Evolutionary conservation across 2,888 invertebrate species (phyloP), one percentile per base, ranked within the genome.

Genomic region (Exocentrus adspersus): DNA sequence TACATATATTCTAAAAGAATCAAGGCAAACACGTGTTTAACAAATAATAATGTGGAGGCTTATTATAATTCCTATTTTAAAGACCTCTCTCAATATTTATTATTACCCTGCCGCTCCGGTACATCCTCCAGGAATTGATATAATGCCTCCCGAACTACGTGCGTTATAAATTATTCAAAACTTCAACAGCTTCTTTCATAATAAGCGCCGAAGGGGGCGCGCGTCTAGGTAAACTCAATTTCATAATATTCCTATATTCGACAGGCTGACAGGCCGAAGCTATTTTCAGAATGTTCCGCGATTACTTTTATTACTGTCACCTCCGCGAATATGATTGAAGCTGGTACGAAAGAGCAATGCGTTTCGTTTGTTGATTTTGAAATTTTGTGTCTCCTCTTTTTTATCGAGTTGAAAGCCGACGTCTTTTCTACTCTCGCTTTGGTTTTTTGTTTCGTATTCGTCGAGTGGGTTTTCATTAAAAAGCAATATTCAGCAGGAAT

Each of bases 271-370:
- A 41, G 24, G 41, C 9, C 52, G 14, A 24, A 37, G 53, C 53
- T 41, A 24, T 53, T 30, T 53, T 53, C 53, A 7, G 53, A 24
- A 53, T 41, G 42, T 53, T 42, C 42, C 21, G 12, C 53, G 41
- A 53, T 53, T 53, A 53, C 41, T 53, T 53, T 53, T 53, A 53
- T 53, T 53, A 53, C 19, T 53, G 30, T 41, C 42, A 41, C 14
- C 4, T 1, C 14, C 12, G 52, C 32, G 24, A 14, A 17, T 53
- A 41, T 53, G 53, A 53, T 41, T 53, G 53, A 41, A 53, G 41
- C 12, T 1, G 30, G n/a, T 16, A 53, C 19, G 21, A 48, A 30
- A n/a, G 45, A n/a, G 17, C 16, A 21, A 28, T 28, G 42, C 12
- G 24, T 53, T 20, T 53, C 41, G 24, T 9, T 4, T 16, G 19